Conservation (phyloP, 2,113 vertebrate species). For the Polyodon spathula region DNA sequence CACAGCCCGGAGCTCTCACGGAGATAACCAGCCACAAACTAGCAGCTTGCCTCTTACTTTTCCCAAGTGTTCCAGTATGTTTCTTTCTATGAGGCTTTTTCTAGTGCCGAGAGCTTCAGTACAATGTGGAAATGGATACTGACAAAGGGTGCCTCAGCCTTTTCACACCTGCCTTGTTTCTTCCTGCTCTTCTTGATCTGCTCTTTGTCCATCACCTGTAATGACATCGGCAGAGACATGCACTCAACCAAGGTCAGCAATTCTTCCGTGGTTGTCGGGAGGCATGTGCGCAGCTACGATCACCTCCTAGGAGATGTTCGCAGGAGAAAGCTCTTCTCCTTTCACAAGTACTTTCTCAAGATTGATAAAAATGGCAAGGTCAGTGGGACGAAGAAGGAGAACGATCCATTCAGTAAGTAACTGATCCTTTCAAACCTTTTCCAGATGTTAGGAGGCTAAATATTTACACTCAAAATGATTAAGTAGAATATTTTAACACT, state of each 20-base stretch:
- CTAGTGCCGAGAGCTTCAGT: conserved; percentile 82
- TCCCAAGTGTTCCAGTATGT: conserved; percentile 89
- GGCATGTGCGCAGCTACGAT: conserved; percentile 96
- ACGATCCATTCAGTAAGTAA: conserved; percentile 94
- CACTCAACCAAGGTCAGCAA: conserved; percentile 68
- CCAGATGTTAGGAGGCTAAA: conserved; percentile 26
- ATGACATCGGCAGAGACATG: conserved; percentile 53
- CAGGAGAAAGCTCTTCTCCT: conserved; percentile 89
- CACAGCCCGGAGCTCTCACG: conserved; percentile 60
- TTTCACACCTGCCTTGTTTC: conserved; percentile 71
- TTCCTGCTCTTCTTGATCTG: conserved; percentile 68
- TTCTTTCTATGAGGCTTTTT: conserved; percentile 84
- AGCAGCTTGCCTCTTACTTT: conserved; percentile 62
- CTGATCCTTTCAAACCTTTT: conserved; percentile 9
- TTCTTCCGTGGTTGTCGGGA: conserved; percentile 67
- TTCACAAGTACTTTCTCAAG: conserved; percentile 95
- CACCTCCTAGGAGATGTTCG: conserved; percentile 94
- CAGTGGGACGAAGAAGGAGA: conserved; percentile 91
- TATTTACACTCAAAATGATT: conserved; percentile 9
- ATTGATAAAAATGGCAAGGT: conserved; percentile 91
- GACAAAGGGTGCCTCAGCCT: conserved; percentile 90
- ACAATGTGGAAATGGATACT: conserved; percentile 99
- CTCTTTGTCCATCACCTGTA: conserved; percentile 61
- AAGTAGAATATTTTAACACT: conserved; percentile 8
- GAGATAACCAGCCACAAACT: conserved; percentile 61